Base-by-base conservation (phyloP, 2,888 invertebrate genomes). In the Mesorhabditis spiculigera region DNA sequence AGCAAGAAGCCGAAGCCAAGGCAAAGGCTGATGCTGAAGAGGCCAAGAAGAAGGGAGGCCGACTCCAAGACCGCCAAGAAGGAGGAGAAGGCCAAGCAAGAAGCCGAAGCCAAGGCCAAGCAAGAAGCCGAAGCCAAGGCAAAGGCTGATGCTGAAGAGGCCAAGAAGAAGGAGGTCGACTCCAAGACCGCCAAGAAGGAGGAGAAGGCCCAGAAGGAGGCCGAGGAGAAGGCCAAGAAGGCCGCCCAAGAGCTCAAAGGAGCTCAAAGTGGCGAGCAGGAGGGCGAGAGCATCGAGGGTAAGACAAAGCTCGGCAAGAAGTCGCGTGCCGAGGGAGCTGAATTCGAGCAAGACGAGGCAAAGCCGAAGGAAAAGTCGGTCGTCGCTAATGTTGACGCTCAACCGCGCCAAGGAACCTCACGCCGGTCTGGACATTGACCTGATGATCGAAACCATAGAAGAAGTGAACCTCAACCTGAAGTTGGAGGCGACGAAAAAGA, bases 121-220 rank as follows among this genome's bases (percentile, higher is more conserved):
- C 8, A 6, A 50, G 50, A 10, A 50, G 50, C 50, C 50, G 50
- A 50, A 10, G 50, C 6, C 8, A 13, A 50, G 50, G 50, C 50
- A 16, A 44, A 65, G 45, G 63, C 42, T n/a, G 43, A 68, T 13
- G 66, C 64, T 28, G 28, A 63, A 28, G 16, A 63, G 72, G 64
- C 66, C 45, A 10, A 67, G 28, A 73, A 73, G 63, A 42, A 13
- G 4, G 63, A 70, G 66, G 62, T 28, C n/a, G 73, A 70, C 28
- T 66, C 66, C 44, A 50, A 69, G 41, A n/a, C n/a, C n/a, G n/a
- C n/a, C n/a, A 66, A 71, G 45, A 73, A 73, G 73, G 65, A 65
- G 45, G 66, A 67, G 41, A 66, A 61, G 62, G 64, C 63, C 42
- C 62, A 71, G 63, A n/a, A 28, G 28, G 3, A 28, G 28, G 28